These are phyloP conservation scores for Tetramorium simillimum DNA, from an alignment of 1,140 invertebrate genomes.

Conservation along the genomic window DNA sequence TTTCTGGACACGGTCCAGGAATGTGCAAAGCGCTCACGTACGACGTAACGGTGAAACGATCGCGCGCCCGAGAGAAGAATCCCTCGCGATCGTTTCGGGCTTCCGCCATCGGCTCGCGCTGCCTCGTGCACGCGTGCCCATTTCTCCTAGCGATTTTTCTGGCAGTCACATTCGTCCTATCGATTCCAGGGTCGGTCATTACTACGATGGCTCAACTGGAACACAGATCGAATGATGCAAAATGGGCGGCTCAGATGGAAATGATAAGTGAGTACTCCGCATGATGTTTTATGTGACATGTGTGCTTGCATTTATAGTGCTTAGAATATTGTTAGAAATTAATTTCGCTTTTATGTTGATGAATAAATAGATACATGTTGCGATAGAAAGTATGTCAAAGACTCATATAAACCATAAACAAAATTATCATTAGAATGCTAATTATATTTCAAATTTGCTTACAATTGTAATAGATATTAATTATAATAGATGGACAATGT, in stretches of 20 bases:
- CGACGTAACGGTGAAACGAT: constrained; percentile 71
- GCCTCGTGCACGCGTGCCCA: neutral
- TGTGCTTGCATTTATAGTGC: neutral
- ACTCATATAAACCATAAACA: neutral
- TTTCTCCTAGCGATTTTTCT: neutral
- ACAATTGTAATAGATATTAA: neutral
- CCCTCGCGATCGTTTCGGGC: constrained; percentile 34
- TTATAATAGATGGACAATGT: neutral
- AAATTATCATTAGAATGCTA: neutral
- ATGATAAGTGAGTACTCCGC: constrained; percentile 54
- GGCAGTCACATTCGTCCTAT: constrained; percentile 12
- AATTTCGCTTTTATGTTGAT: neutral
- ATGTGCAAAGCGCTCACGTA: constrained; percentile 61
- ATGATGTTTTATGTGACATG: neutral
- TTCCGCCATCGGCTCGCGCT: neutral
- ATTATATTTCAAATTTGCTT: neutral
- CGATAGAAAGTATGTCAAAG: neutral
- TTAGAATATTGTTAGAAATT: constrained; percentile 1
- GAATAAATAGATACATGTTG: neutral
- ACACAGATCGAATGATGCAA: neutral
- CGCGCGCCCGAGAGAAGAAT: constrained; percentile 41
- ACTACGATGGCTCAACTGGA: neutral
- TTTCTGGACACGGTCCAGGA: constrained; percentile 73
- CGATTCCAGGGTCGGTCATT: neutral
- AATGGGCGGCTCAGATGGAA: neutral